Conservation (phyloP, 2,888 invertebrate genomes). For the Stenchaetothrips biformis region DNA sequence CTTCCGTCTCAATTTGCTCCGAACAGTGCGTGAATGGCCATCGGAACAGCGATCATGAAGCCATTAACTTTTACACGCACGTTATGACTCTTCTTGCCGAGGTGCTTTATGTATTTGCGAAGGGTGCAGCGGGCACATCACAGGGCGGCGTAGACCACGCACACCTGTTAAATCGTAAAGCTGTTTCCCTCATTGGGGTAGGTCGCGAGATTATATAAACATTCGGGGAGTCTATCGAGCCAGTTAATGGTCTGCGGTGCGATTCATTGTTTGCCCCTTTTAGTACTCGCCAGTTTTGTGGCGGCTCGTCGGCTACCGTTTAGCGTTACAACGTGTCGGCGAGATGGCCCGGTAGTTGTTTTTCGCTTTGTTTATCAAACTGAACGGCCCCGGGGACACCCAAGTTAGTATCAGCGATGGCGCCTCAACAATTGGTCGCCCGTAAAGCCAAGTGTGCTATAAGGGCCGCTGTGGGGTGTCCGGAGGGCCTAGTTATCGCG, state of each 20-base stretch:
- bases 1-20: too few relatives aligned
- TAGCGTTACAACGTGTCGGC: too few relatives aligned
- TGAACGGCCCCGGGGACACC: background rate
- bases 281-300: background rate
- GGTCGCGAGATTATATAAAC: slow-evolving; percentile 14
- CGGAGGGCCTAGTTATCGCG: too few relatives aligned
- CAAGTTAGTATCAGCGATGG: background rate
- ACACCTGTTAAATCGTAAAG: slow-evolving; percentile 21
- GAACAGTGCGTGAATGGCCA: background rate
- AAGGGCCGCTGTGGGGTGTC: background rate
- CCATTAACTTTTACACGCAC: slow-evolving; percentile 23
- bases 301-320: background rate
- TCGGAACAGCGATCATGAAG: slow-evolving; percentile 11
- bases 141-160: background rate
- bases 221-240: slow-evolving; percentile 9
- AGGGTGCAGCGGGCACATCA: background rate
- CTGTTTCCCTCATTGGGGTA: background rate
- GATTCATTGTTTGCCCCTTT: background rate
- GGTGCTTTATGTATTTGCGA: slow-evolving; percentile 15
- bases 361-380: too few relatives aligned
- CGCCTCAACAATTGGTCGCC: background rate
- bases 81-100: slow-evolving; percentile 15
- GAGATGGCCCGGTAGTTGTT: too few relatives aligned
- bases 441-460: background rate
- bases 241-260: background rate